These are phyloP conservation scores for Nibea coibor DNA, from an alignment of 2,113 vertebrate species.

Conservation along the genomic window DNA sequence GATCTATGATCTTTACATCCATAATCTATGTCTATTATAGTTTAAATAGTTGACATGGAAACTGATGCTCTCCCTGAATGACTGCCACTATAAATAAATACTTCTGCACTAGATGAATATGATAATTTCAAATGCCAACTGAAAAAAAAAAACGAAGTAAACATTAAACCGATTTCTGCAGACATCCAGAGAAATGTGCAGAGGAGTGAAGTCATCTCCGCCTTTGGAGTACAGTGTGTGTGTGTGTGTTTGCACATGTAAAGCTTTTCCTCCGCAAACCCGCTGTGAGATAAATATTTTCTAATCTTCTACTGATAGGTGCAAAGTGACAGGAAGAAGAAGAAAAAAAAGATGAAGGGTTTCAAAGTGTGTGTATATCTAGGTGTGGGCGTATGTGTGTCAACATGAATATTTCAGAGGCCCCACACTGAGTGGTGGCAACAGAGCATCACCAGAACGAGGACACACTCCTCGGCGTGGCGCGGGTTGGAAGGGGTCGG, in stretches of 20 bases:
- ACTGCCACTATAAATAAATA: neutral
- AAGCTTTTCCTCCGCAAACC: conserved; percentile 33
- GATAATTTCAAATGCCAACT: neutral
- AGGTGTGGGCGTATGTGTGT: conserved; percentile 56
- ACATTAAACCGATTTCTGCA: neutral
- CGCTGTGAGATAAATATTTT: conserved; percentile 58
- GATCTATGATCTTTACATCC: conserved; percentile 5
- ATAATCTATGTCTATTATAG: neutral
- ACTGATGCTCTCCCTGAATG: neutral
- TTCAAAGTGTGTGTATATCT: conserved; percentile 38
- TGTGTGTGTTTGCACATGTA: neutral
- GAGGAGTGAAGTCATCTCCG: neutral
- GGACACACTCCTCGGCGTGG: conserved; percentile 60
- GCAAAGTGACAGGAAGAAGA: conserved; percentile 44
- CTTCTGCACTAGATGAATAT: neutral
- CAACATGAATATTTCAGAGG: conserved; percentile 72
- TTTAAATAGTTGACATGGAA: neutral
- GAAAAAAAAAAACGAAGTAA: neutral
- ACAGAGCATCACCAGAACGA: conserved; percentile 67
- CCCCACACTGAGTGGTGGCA: conserved; percentile 53
- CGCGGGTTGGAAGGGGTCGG: conserved; percentile 28
- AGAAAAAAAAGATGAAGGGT: conserved; percentile 28
- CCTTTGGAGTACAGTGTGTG: neutral
- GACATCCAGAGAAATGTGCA: neutral
- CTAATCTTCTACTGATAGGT: conserved; percentile 55